Conservation (phyloP, 2,888 invertebrate genomes). For the Epirrita christyi region DNA sequence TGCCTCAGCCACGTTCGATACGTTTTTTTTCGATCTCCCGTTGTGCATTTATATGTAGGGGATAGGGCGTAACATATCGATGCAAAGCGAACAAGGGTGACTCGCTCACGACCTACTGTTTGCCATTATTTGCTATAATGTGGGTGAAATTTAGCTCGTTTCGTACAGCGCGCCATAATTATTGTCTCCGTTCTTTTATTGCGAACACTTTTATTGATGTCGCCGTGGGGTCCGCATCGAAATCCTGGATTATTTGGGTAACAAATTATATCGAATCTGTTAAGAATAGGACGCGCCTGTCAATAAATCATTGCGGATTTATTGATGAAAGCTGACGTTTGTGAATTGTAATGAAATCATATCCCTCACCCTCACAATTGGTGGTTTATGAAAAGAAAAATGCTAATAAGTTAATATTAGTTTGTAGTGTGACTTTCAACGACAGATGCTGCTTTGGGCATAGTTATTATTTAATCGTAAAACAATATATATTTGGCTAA, state of each 20-base stretch:
- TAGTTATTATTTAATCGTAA: no score
- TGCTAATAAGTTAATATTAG: conserved; percentile 38
- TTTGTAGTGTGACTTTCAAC: conserved; percentile 28
- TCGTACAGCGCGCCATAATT: conserved; percentile 73
- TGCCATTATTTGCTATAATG: conserved; percentile 82
- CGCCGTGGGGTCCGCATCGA: conserved; percentile 61
- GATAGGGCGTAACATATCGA: conserved; percentile 77
- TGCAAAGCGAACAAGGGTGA: conserved; percentile 69
- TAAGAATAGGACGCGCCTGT: conserved; percentile 77
- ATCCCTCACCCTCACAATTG: conserved; percentile 49
- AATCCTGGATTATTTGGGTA: conserved; percentile 84
- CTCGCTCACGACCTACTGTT: conserved; percentile 71
- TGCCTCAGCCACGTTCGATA: conserved; percentile 60
- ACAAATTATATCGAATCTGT: conserved; percentile 82
- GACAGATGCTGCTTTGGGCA: conserved; percentile 13
- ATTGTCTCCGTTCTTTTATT: conserved; percentile 77
- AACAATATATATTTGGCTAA: no score
- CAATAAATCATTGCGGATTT: conserved; percentile 80
- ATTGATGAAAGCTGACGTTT: conserved; percentile 72
- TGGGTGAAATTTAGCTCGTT: conserved; percentile 81
- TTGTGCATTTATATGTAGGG: conserved; percentile 81
- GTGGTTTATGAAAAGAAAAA: conserved; percentile 47
- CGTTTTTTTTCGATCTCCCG: conserved; percentile 72
- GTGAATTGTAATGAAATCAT: conserved; percentile 55
- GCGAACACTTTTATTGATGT: conserved; percentile 60